Evolutionary conservation across 30 jellyfish, hydroid and myxozoan genomes (phyloP).

Genomic region (Turritopsis dohrnii): DNA sequence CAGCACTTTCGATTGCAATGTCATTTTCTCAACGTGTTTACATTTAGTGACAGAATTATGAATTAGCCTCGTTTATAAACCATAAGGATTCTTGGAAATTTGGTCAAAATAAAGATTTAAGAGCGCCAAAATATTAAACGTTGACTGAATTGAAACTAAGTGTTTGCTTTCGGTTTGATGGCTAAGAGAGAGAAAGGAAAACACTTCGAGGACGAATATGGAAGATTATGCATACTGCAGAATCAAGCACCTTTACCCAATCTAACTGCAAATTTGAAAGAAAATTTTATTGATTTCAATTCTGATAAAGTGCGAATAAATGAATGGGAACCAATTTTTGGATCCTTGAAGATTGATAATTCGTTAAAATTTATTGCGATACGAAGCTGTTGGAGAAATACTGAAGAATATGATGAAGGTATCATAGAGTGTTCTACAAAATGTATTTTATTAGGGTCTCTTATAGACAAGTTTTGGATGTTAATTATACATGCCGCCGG

Average conservation of each 20-base stretch:
- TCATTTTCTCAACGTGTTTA: neutral
- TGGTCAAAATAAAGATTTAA: neutral
- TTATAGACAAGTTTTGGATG: no score
- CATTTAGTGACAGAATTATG: neutral
- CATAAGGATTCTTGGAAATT: neutral
- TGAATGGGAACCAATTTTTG: slow-evolving; percentile 78
- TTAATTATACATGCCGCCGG: no score
- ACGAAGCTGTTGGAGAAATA: slow-evolving; percentile 55
- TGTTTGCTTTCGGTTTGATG: neutral
- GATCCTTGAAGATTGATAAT: slow-evolving; percentile 37
- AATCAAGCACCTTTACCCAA: slow-evolving; percentile 50
- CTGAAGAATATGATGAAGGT: neutral
- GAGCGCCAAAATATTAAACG: neutral
- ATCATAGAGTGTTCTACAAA: no score
- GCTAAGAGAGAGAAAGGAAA: slow-evolving; percentile 4
- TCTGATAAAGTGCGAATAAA: slow-evolving; percentile 62
- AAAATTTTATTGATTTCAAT: slow-evolving; percentile 55
- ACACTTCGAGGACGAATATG: slow-evolving; percentile 41
- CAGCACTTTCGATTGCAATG: neutral
- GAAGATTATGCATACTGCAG: slow-evolving; percentile 49
- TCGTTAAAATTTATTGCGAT: slow-evolving; percentile 55
- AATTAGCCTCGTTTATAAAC: neutral
- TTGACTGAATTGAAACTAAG: no score
- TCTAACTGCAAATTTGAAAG: slow-evolving; percentile 59
- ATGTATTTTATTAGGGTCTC: no score